Base-by-base conservation (phyloP, 2,888 invertebrate species). In the Archaeoteleia sp. region DNA sequence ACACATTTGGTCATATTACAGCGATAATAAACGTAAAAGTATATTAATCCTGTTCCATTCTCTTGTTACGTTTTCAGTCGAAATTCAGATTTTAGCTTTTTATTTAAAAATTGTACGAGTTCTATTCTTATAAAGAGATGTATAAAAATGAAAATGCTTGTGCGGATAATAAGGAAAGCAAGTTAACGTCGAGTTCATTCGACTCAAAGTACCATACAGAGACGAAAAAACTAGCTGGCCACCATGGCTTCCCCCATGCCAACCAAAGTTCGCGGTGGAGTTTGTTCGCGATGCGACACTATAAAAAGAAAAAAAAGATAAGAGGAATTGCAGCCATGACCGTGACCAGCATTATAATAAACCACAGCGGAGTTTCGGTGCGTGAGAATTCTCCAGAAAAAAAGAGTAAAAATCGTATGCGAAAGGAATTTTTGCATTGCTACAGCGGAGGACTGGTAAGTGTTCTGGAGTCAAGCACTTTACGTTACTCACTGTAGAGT, bases 311-410 rank as follows among this genome's bases (percentile, higher is more conserved):
- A 39, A 23, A 42, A 60, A n/a, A n/a, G n/a, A n/a, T n/a, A n/a
- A n/a, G n/a, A 43, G 32, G 49, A 34, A 13, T 54, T 8, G 15
- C 30, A 34, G 13, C 17, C 20, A 13, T 49, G 60, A 51, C 45
- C 45, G 55, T 55, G 55, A 55, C 55, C 39, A 46, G 45, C n/a
- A 45, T 55, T 55, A 20, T 37, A 37, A 55, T 49, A 49, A 49
- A 49, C n/a, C 49, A 39, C 12, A 12, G 40, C 10, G 32, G 30
- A 32, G 25, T 53, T 53, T 32, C 23, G 13, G 32, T 20, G 42
- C 9, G 14, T 12, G 30, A 17, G 34, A 42, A 53, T 53, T 20
- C 32, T 7, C 29, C 29, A 13, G 25, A 27, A 37, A 37, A 27
- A 25, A 35, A 14, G 25, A 48, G 25, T 27, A 37, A 48, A 25